Evolutionary conservation across 2,888 invertebrate genomes (phyloP).

Genomic region (Phasia obesa): DNA sequence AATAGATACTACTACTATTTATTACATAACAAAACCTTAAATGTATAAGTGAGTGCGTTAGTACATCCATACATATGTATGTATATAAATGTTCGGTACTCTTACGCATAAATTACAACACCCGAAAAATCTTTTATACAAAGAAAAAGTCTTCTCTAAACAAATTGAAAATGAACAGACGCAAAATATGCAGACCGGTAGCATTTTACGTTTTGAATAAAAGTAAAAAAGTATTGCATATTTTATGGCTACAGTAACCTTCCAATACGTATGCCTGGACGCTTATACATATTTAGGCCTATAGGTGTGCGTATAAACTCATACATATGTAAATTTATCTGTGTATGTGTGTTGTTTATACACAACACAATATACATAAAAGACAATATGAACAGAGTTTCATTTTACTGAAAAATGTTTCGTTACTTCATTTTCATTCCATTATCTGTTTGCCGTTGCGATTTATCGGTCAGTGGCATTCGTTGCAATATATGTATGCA

Average conservation of each 20-base stretch:
- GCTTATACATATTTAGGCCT: not conserved
- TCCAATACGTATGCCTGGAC: not conserved
- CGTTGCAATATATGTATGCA: constrained; percentile 9
- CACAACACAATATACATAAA: not conserved
- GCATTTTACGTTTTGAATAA: constrained; percentile 4
- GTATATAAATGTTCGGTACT: not conserved
- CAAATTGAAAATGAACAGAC: not conserved
- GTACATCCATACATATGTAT: not conserved
- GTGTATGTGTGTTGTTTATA: not conserved
- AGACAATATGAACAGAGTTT: constrained; percentile 28
- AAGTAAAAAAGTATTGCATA: constrained; percentile 17
- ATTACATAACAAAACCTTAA: not conserved
- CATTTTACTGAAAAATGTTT: constrained; percentile 31
- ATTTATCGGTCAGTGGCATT: constrained; percentile 64
- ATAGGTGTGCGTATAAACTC: not conserved
- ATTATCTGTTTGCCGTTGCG: constrained; percentile 1
- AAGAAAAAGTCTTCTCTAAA: not conserved
- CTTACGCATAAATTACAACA: constrained; percentile 48
- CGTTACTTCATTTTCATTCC: constrained; percentile 10
- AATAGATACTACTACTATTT: constrained; percentile 17
- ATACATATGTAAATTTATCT: not conserved
- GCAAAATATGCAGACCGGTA: constrained; percentile 10
- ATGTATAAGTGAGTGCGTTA: not conserved
- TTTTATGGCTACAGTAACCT: constrained; percentile 12
- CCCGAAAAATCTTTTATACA: constrained; percentile 25